These are phyloP conservation scores for Oreochromis mossambicus DNA, from an alignment of 2,797 vertebrate genomes.

Conservation along the genomic window DNA sequence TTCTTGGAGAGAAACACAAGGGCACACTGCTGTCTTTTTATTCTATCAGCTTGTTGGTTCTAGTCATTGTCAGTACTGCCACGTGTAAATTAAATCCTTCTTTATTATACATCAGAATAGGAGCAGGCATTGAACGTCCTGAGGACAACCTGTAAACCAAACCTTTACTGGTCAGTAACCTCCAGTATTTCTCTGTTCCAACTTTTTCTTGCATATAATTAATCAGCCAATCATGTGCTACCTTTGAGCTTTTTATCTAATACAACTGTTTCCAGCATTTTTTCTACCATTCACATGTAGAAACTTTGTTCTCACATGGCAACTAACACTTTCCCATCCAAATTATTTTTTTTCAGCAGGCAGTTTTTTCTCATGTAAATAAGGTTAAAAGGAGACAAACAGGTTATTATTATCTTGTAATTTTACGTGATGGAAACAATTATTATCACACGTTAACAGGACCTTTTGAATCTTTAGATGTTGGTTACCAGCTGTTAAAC, in stretches of 20 bases:
- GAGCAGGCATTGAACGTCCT: not conserved
- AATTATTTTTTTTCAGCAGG: not conserved
- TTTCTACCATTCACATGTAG: not conserved
- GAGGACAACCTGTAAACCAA: not conserved
- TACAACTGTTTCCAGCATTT: not conserved
- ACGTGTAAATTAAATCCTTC: not conserved
- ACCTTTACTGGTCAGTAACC: not conserved
- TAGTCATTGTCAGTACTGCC: not conserved
- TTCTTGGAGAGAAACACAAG: not conserved
- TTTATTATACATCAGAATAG: not conserved
- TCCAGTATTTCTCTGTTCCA: not conserved
- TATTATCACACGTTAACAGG: not conserved
- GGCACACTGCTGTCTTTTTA: not conserved
- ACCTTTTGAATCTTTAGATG: not conserved
- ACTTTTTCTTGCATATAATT: not conserved
- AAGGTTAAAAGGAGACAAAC: not conserved
- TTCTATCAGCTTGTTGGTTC: not conserved
- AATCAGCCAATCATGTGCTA: not conserved
- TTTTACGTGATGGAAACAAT: not conserved
- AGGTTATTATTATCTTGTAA: not conserved
- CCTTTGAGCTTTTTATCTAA: slow-evolving; percentile 11
- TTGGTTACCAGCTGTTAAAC: not conserved
- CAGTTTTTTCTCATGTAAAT: not conserved
- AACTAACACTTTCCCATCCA: not conserved
- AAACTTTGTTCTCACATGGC: not conserved